Base-by-base conservation (phyloP, 2,113 vertebrate genomes). In the Scomber japonicus region DNA sequence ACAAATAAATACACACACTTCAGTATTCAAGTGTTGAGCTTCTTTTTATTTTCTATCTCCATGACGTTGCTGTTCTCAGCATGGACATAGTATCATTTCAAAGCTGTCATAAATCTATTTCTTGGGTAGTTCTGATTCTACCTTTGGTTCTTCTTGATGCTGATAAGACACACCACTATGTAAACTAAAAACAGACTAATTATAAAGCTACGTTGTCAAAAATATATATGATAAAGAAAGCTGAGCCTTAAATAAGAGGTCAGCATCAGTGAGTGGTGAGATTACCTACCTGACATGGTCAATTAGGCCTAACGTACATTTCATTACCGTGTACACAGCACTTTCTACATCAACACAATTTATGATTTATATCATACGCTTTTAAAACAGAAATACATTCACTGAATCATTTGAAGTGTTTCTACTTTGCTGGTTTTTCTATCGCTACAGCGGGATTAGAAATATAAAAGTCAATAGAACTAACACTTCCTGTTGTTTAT, bases 1-100 rank as follows among this genome's bases (percentile, higher is more conserved):
- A 70, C 54, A 85, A 69, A 59, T 11, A n/a, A 49, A 35, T 50
- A 89, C 59, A 83, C 53, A 78, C 24, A 68, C 8, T 48, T 49
- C 14, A 24, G 2, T n/a, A n/a, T 30, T 30, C 21, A 21, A 63
- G 64, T 45, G 54, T 71, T 51, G 15, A 46, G 24, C 45, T 71
- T 31, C 19, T 19, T 15, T 3, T 3, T 16, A n/a, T 5, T 35
- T 35, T 12, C 31, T 19, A 2, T 4, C 31, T 19, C 30, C 30
- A 46, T 15, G 21, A 51, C 4, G 21, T 21, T 21, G 8, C 14
- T 74, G 46, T 49, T 73, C 50, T 53, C 21, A 13, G 21, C 8
- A 69, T n/a, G 51, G 30, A 63, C 5, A 57, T n/a, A 1, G 17
- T 4, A 35, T 46, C 8, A 40, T 62, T 56, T 14, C 0, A 35